phyloP scores from a whole-genome alignment of 2,888 invertebrate species.

The Chrysolina oricalcia region DNA sequence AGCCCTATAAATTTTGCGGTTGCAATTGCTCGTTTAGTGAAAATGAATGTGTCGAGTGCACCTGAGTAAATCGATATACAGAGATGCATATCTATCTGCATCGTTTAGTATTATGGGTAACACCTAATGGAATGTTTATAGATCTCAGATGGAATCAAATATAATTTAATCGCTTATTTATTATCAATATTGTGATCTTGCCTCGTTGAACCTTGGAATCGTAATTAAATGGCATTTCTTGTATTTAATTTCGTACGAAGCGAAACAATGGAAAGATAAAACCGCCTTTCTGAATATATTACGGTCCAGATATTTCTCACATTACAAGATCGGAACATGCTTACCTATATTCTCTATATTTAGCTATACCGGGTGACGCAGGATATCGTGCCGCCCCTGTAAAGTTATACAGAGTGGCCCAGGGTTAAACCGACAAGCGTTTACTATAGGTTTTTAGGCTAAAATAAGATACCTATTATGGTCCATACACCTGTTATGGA shows the following conservation, averaged over 20 bases:
- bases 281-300: not conserved
- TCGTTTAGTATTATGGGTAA: conserved; percentile 13
- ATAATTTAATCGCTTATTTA: conserved; percentile 25
- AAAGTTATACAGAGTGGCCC: too few relatives aligned
- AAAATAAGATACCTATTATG: too few relatives aligned
- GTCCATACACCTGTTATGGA: too few relatives aligned
- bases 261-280: conserved; percentile 1
- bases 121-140: conserved; percentile 26
- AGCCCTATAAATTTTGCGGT: not conserved
- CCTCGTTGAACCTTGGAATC: conserved; percentile 7
- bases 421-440: too few relatives aligned
- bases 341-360: too few relatives aligned
- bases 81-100: conserved; percentile 14
- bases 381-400: too few relatives aligned
- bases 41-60: not conserved
- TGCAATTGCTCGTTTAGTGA: conserved; percentile 1
- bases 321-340: not conserved
- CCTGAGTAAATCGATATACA: not conserved
- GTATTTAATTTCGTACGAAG: not conserved
- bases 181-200: conserved; percentile 27
- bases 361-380: too few relatives aligned
- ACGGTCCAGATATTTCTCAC: not conserved
- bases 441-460: too few relatives aligned
- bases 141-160: conserved; percentile 8
- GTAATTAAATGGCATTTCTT: not conserved